phyloP scores from a whole-genome alignment of 2,888 invertebrate genomes.

The Noctua janthina region DNA sequence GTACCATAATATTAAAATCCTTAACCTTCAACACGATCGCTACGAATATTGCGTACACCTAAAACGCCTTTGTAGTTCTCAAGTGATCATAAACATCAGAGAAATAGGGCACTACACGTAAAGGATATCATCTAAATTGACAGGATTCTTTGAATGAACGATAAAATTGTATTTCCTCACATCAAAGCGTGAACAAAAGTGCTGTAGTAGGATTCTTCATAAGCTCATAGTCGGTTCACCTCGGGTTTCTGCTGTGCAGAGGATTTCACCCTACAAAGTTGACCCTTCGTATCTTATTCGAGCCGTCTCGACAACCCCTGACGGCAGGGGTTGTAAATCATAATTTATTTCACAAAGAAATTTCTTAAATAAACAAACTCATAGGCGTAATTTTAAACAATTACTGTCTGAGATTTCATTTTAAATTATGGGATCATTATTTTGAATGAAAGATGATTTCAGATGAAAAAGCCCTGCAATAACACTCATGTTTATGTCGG shows the following conservation, averaged over 20 bases:
- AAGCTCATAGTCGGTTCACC: slow-evolving; percentile 69
- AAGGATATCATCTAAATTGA: slow-evolving; percentile 58
- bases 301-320: slow-evolving; percentile 71
- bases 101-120: slow-evolving; percentile 45
- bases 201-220: slow-evolving; percentile 67
- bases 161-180: slow-evolving; percentile 66
- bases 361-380: slow-evolving; percentile 65
- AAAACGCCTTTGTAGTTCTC: slow-evolving; percentile 36
- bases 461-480: slow-evolving; percentile 18
- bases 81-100: slow-evolving; percentile 43
- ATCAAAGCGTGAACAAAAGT: slow-evolving; percentile 69
- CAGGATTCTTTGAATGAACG: slow-evolving; percentile 55
- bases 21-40: slow-evolving; percentile 14
- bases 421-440: slow-evolving; percentile 60
- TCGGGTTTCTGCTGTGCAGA: slow-evolving; percentile 66
- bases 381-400: slow-evolving; percentile 66
- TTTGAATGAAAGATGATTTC: slow-evolving; percentile 56
- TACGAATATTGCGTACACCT: slow-evolving; percentile 8
- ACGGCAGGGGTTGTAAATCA: slow-evolving; percentile 78
- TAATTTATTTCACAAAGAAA: slow-evolving; percentile 76
- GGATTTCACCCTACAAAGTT: slow-evolving; percentile 72
- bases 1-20: slow-evolving; percentile 18
- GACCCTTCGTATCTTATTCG: slow-evolving; percentile 81
- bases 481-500: slow-evolving; percentile 9
- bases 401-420: slow-evolving; percentile 67